phyloP scores from a whole-genome alignment of 2,113 vertebrate genomes.

The Anhinga rufa region DNA sequence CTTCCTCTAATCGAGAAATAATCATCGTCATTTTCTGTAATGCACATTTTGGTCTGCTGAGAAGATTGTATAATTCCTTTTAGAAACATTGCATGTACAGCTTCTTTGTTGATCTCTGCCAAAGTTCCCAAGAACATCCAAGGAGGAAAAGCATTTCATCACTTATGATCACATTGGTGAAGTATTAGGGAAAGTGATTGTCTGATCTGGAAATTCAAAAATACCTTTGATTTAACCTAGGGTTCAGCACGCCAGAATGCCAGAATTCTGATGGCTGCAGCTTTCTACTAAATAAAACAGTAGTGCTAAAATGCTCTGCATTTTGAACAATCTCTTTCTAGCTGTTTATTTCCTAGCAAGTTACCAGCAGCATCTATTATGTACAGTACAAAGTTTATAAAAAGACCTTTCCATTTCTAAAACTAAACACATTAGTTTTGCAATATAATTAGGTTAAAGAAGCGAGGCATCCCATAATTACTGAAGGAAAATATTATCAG shows the following conservation, averaged over 20 bases:
- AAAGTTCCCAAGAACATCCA: background rate
- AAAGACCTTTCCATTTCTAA: background rate
- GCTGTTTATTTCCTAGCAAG: background rate
- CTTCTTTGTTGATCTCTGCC: background rate
- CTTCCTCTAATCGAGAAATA: background rate
- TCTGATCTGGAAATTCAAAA: background rate
- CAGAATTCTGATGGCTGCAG: background rate
- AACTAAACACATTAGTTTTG: background rate
- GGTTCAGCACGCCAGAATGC: background rate
- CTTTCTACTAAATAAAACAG: background rate
- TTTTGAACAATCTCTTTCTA: background rate
- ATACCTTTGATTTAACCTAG: background rate
- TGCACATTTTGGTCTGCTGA: background rate
- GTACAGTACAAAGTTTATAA: background rate
- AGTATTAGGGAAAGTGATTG: background rate
- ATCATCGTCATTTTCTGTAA: background rate
- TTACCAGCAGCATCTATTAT: background rate
- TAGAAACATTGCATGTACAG: background rate
- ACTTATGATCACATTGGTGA: background rate
- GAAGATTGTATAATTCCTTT: background rate
- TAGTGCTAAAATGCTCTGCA: background rate
- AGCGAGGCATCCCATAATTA: background rate
- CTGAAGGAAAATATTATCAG: constrained; percentile 3
- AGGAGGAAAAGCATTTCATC: background rate
- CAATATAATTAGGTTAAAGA: background rate